Evolutionary conservation across 2,797 vertebrate species (phyloP).

Genomic region (Neoniphon sammara): DNA sequence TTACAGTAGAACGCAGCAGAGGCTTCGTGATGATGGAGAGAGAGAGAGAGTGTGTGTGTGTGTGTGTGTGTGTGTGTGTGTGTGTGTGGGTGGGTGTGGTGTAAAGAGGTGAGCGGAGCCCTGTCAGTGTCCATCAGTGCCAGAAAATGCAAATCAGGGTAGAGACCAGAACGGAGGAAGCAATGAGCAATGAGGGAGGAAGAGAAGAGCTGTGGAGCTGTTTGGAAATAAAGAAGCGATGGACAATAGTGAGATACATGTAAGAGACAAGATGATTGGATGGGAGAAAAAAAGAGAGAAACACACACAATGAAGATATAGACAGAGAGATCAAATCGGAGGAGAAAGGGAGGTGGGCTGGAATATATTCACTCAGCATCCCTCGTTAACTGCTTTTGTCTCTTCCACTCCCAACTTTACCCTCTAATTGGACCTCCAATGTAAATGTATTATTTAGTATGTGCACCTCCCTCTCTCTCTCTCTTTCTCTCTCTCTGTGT

Average conservation of each 20-base stretch:
- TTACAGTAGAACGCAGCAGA: slow-evolving; percentile 28
- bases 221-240: slow-evolving; percentile 20
- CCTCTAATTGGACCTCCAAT: slow-evolving; percentile 1
- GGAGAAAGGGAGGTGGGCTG: slow-evolving; percentile 9
- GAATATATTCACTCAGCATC: slow-evolving; percentile 40
- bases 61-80: no score
- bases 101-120: slow-evolving; percentile 19
- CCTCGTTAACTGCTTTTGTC: slow-evolving; percentile 5
- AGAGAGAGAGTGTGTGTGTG: no score
- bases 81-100: not conserved
- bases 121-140: slow-evolving; percentile 37
- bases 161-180: slow-evolving; percentile 17
- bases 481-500: not conserved
- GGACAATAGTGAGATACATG: slow-evolving; percentile 7
- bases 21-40: not conserved
- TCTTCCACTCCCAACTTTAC: slow-evolving; percentile 19
- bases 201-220: not conserved
- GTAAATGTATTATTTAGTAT: not conserved
- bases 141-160: slow-evolving; percentile 45
- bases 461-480: not conserved
- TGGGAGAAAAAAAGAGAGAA: not conserved
- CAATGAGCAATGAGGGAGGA: not conserved
- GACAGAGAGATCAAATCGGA: not conserved
- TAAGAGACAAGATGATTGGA: not conserved
- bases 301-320: not conserved